Percentiles rank a stretch among this genome's conserved stretches.
phyloP scores from a whole-genome alignment of 2,797 vertebrate species.

The Spinus pinus region DNA sequence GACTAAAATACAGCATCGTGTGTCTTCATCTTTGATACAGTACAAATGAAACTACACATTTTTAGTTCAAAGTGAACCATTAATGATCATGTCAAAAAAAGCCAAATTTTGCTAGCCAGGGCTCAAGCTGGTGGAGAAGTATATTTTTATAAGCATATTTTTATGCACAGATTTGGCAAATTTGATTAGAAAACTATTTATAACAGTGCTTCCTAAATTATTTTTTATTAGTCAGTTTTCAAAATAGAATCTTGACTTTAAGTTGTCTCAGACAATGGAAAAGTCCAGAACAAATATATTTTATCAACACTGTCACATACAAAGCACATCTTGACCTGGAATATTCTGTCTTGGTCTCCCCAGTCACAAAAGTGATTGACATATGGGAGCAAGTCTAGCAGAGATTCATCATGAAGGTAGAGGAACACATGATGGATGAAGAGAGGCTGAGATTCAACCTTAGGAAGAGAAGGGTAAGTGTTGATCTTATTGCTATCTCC shows the following conservation, averaged over 20 bases:
- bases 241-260: neutral
- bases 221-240: neutral
- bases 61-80: neutral
- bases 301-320: neutral
- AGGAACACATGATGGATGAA: neutral
- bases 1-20: neutral
- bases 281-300: slow-evolving; percentile 1
- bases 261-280: neutral
- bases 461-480: neutral
- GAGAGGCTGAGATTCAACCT: neutral
- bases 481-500: slow-evolving; percentile 13
- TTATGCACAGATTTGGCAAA: neutral
- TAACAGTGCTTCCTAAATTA: neutral
- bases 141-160: neutral
- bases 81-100: neutral
- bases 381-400: neutral
- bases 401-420: neutral
- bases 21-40: neutral
- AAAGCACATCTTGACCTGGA: neutral
- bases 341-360: neutral
- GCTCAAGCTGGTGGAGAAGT: neutral
- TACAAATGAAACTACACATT: neutral
- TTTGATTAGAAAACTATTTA: neutral
- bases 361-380: neutral
- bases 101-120: neutral